Conservation (phyloP, 92 coral and sea anemone genomes). For the Epizoanthus fatuus region DNA sequence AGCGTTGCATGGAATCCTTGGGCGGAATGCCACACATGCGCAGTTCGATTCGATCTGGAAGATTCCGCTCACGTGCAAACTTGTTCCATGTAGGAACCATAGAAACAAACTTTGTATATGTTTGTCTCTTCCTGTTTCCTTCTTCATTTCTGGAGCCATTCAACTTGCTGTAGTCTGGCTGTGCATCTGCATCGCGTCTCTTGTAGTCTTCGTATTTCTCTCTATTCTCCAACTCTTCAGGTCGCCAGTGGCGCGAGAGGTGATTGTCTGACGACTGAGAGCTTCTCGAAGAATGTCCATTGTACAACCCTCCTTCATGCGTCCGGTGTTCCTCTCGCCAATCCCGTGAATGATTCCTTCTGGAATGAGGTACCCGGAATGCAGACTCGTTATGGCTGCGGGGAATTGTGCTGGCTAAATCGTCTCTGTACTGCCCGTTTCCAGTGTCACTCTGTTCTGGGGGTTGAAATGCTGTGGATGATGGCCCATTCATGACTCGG, state of each 20-base stretch:
- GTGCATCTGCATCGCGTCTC: not conserved
- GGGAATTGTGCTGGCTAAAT: not conserved
- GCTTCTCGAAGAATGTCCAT: not conserved
- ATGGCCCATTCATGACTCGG: not conserved
- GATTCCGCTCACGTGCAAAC: conserved; percentile 60
- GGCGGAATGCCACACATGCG: conserved; percentile 78
- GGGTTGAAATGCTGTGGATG: not conserved
- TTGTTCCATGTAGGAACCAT: conserved; percentile 70
- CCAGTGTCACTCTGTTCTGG: not conserved
- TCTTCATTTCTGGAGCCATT: conserved; percentile 17
- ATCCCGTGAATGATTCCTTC: not conserved
- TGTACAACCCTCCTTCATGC: not conserved
- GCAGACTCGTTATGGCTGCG: conserved; percentile 14
- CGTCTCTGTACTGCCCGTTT: conserved; percentile 10
- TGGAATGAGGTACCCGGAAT: conserved; percentile 10
- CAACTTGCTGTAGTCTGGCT: conserved; percentile 4
- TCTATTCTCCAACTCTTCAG: conserved; percentile 1
- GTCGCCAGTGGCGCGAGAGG: not conserved
- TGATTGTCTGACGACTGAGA: not conserved
- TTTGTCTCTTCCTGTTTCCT: conserved; percentile 34
- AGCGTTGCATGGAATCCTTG: conserved; percentile 44
- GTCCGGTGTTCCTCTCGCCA: not conserved
- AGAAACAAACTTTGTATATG: conserved; percentile 77
- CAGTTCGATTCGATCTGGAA: conserved; percentile 93
- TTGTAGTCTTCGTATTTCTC: not conserved